Conservation (phyloP, 2,113 vertebrate genomes). For the Paramormyrops kingsleyae region DNA sequence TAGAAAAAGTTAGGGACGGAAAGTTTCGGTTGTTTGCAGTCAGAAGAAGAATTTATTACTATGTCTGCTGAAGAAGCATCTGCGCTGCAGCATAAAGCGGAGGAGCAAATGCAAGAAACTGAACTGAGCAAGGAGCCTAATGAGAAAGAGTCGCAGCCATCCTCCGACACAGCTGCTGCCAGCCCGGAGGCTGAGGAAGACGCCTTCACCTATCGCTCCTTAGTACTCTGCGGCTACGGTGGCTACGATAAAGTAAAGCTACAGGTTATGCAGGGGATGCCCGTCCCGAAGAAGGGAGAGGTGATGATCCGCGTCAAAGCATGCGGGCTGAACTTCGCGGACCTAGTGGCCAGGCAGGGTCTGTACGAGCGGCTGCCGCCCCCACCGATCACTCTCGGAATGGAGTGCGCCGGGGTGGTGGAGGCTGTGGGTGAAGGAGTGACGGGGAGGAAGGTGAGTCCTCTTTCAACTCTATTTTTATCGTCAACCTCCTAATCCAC, state of each 20-base stretch:
- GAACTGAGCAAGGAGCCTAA: conserved; percentile 23
- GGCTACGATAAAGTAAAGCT: conserved; percentile 81
- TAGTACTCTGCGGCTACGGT: conserved; percentile 73
- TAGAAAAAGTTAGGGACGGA: too few relatives aligned
- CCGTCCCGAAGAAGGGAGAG: conserved; percentile 57
- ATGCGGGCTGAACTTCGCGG: conserved; percentile 82
- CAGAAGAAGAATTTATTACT: neutral
- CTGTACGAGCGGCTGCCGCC: conserved; percentile 70
- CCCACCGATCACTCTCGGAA: conserved; percentile 68
- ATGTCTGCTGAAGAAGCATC: conserved; percentile 62
- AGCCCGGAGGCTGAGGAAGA: conserved; percentile 27
- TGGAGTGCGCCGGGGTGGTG: conserved; percentile 76
- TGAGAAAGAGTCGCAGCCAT: neutral
- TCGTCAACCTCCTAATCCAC: too few relatives aligned
- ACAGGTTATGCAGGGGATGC: conserved; percentile 57
- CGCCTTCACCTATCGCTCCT: conserved; percentile 48
- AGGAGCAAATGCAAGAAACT: conserved; percentile 37
- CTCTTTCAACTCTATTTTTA: neutral
- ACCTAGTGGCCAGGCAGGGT: conserved; percentile 74
- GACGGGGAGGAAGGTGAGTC: conserved; percentile 67
- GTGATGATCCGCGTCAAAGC: conserved; percentile 69
- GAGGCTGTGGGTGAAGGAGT: conserved; percentile 72
- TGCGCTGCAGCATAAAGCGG: conserved; percentile 38
- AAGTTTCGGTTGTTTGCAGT: too few relatives aligned
- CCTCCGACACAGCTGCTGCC: conserved; percentile 1